Base-by-base conservation (phyloP, 2,797 vertebrate genomes). In the Selene dorsalis region DNA sequence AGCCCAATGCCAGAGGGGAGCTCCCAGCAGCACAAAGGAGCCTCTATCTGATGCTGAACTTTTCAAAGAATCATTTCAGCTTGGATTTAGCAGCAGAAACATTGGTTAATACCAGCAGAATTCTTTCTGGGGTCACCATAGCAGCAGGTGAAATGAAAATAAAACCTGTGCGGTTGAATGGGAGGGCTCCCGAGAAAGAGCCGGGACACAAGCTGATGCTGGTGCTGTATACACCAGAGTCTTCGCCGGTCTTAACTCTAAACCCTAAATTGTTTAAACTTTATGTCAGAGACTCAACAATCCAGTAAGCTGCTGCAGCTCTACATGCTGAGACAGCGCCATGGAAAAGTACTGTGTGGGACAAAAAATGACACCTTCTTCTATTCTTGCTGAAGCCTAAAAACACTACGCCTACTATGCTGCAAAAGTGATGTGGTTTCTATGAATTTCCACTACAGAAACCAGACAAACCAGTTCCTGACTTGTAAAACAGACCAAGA, bases 131-230 rank as follows among this genome's bases (percentile, higher is more conserved):
- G 73, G 84, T 92, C 84, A 79, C 87, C 87, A 90, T 84, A 83
- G 89, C 82, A 91, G 91, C 89, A 91, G 85, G 77, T 89, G 58
- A 85, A 86, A 84, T 80, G 60, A 84, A 91, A 90, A 88, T 73
- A 82, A 83, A 88, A 75, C 60, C 69, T 66, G 41, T 47, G 60
- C 69, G 79, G 79, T 74, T 69, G 58, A 70, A 38, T 71, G 52
- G 55, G 63, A 59, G 53, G 59, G 30, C 59, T 76, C 60, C 72
- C 55, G 16, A 53, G 26, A 48, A 59, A 39, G 60, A 79, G 61
- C 26, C 24, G 55, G 60, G 59, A 80, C 73, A 13, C 30, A n/a
- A 12, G 70, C 32, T 35, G 32, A 9, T 35, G 32, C 30, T 32
- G 30, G 4, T 17, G 78, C 70, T 74, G 68, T 64, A 69, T 57